A percentile compares a stretch with the other conserved stretches of the same genome.
Conservation (phyloP, 2,888 invertebrate species). For the Dynastes tityus region DNA sequence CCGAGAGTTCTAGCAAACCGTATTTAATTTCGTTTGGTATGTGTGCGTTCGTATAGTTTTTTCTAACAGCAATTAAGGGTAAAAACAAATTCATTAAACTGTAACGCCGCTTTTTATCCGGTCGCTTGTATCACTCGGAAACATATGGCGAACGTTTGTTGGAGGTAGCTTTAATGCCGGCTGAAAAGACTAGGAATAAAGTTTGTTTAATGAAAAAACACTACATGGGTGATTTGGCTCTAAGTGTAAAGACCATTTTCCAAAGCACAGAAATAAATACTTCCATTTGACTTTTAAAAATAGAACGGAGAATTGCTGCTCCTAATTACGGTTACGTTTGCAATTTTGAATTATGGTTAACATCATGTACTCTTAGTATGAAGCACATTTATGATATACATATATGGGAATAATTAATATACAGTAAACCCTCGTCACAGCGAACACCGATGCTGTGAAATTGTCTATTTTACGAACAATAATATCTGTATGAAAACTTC, state of each 20-base stretch:
- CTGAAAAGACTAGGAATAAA: conserved; percentile 8
- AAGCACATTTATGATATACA: too few species aligned
- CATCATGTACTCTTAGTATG: too few species aligned
- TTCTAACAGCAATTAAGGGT: conserved; percentile 21
- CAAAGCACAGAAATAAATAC: too few species aligned
- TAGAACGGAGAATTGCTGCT: too few species aligned
- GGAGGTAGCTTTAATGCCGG: conserved; percentile 5
- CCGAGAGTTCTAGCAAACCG: background rate
- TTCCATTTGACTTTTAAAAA: too few species aligned
- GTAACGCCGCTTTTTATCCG: conserved; percentile 25
- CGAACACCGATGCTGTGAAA: too few species aligned
- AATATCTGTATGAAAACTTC: too few species aligned
- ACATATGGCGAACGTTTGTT: conserved; percentile 32
- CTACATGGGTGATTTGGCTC: conserved; percentile 12
- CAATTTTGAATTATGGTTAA: too few species aligned
- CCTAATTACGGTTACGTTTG: too few species aligned
- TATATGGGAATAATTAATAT: too few species aligned
- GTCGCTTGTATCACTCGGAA: conserved; percentile 10
- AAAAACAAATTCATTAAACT: conserved; percentile 31
- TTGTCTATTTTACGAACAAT: too few species aligned
- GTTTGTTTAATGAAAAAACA: conserved; percentile 14
- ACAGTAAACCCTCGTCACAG: too few species aligned
- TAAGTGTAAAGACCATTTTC: background rate
- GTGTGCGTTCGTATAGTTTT: conserved; percentile 6
- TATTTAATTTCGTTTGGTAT: conserved; percentile 7